Percentiles rank a stretch among this genome's conserved stretches.
These are phyloP conservation scores for Rhinogobius similis DNA, from an alignment of 2,113 vertebrate species.

Conservation along the genomic window DNA sequence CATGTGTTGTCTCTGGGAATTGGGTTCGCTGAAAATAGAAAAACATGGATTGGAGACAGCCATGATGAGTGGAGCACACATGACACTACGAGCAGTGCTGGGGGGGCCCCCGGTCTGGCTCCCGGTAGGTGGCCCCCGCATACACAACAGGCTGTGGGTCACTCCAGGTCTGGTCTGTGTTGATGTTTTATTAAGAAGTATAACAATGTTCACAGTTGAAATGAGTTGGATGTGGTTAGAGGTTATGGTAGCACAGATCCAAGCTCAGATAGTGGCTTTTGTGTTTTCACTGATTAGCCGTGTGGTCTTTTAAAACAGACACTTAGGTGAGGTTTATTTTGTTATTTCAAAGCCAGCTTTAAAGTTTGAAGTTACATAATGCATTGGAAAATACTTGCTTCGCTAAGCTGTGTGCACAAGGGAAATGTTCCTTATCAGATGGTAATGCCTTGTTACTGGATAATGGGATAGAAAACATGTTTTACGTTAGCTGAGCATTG, in stretches of 20 bases:
- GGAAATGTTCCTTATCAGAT: background rate
- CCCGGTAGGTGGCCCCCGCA: constrained; percentile 32
- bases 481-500: background rate
- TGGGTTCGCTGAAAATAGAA: constrained; percentile 15
- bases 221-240: background rate
- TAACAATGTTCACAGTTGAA: constrained; percentile 12
- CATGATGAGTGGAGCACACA: constrained; percentile 22
- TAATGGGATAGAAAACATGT: background rate
- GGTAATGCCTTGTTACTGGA: background rate
- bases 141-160: constrained; percentile 39
- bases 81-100: constrained; percentile 21
- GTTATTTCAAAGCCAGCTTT: background rate
- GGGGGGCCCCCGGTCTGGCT: constrained; percentile 23
- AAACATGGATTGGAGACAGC: constrained; percentile 25
- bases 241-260: background rate
- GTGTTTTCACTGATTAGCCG: background rate
- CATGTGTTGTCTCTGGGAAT: constrained; percentile 64
- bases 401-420: background rate
- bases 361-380: background rate
- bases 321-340: background rate
- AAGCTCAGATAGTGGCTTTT: background rate
- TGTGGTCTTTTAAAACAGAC: background rate
- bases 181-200: constrained; percentile 45
- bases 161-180: constrained; percentile 25
- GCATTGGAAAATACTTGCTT: background rate